phyloP scores from a whole-genome alignment of 2,888 invertebrate genomes.

The Dicycla oo region DNA sequence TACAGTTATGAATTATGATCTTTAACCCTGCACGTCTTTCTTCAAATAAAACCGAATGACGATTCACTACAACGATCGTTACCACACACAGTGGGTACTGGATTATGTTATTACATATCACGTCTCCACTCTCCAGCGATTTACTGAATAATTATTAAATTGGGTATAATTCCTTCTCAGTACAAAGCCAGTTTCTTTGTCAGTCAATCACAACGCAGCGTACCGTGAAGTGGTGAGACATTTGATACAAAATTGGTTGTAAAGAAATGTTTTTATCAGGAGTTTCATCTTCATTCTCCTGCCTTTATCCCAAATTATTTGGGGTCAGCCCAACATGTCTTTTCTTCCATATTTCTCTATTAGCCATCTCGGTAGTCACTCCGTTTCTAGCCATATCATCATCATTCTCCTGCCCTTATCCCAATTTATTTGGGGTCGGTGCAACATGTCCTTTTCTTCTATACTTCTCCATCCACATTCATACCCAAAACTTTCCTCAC shows the following conservation, averaged over 20 bases:
- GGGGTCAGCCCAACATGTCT: too few species aligned
- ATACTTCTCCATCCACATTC: too few species aligned
- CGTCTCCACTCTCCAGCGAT: background rate
- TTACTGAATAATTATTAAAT: constrained; percentile 29
- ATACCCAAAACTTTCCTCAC: too few species aligned
- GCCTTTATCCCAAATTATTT: too few species aligned
- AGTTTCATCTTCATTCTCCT: background rate
- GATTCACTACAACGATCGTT: background rate
- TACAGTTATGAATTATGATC: constrained; percentile 25
- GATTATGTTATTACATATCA: background rate
- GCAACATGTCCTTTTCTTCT: too few species aligned
- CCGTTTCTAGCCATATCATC: too few species aligned
- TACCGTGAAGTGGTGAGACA: constrained; percentile 16
- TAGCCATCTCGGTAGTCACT: too few species aligned
- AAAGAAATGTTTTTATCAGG: background rate
- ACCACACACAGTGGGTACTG: background rate
- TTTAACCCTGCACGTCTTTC: constrained; percentile 25
- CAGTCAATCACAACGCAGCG: constrained; percentile 22
- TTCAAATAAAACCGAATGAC: constrained; percentile 6
- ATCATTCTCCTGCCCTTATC: too few species aligned
- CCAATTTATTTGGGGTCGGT: too few species aligned
- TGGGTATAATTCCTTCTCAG: constrained; percentile 13
- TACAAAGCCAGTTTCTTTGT: constrained; percentile 33
- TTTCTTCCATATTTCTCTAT: too few species aligned
- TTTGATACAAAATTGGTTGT: background rate